Evolutionary conservation across 2,797 vertebrate species (phyloP).

Genomic region (Coccyzus lansbergi): DNA sequence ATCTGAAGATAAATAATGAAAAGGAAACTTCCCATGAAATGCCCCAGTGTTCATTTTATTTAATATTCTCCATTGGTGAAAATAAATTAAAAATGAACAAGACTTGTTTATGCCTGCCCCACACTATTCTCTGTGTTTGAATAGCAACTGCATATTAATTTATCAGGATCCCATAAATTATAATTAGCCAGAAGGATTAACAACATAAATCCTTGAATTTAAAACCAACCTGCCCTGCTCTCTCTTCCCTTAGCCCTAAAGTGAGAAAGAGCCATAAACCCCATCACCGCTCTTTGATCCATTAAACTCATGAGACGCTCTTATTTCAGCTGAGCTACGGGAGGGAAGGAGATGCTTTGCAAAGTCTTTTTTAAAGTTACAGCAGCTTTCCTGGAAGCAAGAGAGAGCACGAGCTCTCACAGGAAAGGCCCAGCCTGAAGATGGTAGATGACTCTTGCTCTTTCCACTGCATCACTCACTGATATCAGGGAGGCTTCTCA

Average conservation of each 20-base stretch:
- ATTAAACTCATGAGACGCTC: slow-evolving; percentile 82
- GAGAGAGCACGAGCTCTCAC: not conserved
- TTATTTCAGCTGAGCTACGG: slow-evolving; percentile 77
- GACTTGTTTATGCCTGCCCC: slow-evolving; percentile 84
- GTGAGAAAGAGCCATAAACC: slow-evolving; percentile 85
- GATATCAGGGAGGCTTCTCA: slow-evolving; percentile 35
- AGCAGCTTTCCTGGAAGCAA: slow-evolving; percentile 60
- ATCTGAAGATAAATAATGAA: slow-evolving; percentile 83
- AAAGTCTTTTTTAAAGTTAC: slow-evolving; percentile 78
- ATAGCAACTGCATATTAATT: slow-evolving; percentile 86
- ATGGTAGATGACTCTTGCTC: not conserved
- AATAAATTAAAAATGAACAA: slow-evolving; percentile 86
- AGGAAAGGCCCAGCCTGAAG: slow-evolving; percentile 29
- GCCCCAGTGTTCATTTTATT: slow-evolving; percentile 80
- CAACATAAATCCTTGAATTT: slow-evolving; percentile 86
- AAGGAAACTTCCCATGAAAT: slow-evolving; percentile 74
- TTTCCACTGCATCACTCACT: slow-evolving; percentile 32
- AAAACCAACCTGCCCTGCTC: slow-evolving; percentile 83
- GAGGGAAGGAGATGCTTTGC: slow-evolving; percentile 70
- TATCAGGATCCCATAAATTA: slow-evolving; percentile 85
- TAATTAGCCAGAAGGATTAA: slow-evolving; percentile 87
- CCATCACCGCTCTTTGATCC: slow-evolving; percentile 81
- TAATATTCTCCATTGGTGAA: slow-evolving; percentile 82
- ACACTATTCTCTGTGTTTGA: slow-evolving; percentile 78
- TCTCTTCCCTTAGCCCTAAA: slow-evolving; percentile 82